Conservation (phyloP, 2,888 invertebrate genomes). For the Epistrophe grossulariae region DNA sequence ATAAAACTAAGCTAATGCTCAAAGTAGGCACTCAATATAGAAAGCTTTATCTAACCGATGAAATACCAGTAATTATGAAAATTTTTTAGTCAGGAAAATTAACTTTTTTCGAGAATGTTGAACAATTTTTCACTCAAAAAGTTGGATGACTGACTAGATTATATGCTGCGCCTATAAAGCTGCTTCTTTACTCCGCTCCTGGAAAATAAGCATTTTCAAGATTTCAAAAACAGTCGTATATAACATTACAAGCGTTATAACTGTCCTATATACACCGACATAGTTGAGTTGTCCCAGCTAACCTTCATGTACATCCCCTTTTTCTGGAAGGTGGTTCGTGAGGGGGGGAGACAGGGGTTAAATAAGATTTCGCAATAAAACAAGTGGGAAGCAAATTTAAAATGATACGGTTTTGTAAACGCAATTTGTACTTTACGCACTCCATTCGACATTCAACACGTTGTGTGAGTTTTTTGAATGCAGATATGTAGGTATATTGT, state of each 20-base stretch:
- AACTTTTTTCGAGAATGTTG: no score
- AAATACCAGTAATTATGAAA: no score
- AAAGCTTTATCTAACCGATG: no score
- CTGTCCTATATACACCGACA: constrained; percentile 8
- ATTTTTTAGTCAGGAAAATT: no score
- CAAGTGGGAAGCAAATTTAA: constrained; percentile 70
- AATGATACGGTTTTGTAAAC: constrained; percentile 67
- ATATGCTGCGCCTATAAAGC: background rate
- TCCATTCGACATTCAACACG: constrained; percentile 68
- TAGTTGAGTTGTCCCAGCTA: background rate
- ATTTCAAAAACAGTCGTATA: constrained; percentile 18
- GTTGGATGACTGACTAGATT: no score
- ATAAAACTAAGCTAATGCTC: no score
- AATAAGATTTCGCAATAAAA: constrained; percentile 60
- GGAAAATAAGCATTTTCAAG: background rate
- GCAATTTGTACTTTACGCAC: constrained; percentile 71
- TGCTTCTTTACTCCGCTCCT: background rate
- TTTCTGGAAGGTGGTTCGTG: no score
- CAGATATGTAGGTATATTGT: background rate
- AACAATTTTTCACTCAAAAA: no score
- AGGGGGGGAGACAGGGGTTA: constrained; percentile 2
- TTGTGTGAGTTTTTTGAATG: constrained; percentile 16
- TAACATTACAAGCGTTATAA: constrained; percentile 29
- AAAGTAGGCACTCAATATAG: no score
- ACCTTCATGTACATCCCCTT: background rate